Percentiles rank a stretch among this genome's conserved stretches.
Evolutionary conservation across 2,113 vertebrate species (phyloP).

Genomic region (Anguilla japonica): DNA sequence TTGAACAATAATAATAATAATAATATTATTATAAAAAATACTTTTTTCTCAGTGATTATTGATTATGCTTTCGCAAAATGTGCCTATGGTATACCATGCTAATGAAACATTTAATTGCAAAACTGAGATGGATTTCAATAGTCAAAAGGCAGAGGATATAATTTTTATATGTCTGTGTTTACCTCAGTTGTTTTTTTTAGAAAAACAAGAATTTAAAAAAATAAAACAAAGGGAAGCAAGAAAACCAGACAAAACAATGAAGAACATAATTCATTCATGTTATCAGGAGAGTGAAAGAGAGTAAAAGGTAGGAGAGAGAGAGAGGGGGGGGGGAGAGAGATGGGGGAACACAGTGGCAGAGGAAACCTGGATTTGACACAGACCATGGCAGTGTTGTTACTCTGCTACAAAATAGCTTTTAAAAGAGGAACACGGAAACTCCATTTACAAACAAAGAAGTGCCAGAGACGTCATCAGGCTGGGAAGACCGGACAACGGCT

Average conservation of each 20-base stretch:
- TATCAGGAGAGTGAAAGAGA: neutral
- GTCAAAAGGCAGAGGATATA: neutral
- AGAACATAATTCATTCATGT: too few species aligned
- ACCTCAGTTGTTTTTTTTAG: neutral
- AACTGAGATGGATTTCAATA: neutral
- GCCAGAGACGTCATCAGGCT: neutral
- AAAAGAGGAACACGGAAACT: neutral
- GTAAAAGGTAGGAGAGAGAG: neutral
- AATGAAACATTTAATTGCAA: too few species aligned
- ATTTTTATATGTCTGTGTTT: neutral
- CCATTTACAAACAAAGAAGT: conserved; percentile 9
- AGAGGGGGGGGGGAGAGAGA: neutral
- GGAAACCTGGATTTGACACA: neutral
- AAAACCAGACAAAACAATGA: neutral
- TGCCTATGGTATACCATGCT: too few species aligned
- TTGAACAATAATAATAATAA: too few species aligned
- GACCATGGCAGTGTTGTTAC: neutral
- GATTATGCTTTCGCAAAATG: too few species aligned
- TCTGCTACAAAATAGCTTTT: neutral
- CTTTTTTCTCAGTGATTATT: too few species aligned
- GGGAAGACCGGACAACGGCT: neutral
- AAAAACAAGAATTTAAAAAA: neutral
- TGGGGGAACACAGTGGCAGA: neutral
- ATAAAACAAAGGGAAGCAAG: too few species aligned
- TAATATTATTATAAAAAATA: too few species aligned